Evolutionary conservation across 2,113 vertebrate species (phyloP), one percentile per base, ranked within the genome.

Genomic region (Trachemys scripta): DNA sequence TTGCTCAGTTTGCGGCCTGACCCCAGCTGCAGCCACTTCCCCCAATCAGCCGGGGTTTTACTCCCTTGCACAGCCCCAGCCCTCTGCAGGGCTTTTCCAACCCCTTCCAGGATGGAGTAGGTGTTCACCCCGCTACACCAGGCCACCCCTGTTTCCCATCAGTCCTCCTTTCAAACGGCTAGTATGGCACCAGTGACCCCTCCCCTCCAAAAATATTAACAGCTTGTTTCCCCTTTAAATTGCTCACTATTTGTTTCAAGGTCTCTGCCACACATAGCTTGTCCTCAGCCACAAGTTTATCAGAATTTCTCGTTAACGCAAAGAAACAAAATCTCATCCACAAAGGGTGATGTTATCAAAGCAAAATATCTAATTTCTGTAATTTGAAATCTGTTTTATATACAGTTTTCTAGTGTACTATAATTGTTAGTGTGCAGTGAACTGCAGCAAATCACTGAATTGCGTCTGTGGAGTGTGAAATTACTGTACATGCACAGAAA

Each of bases 271-370:
- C 24, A 87, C 75, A 6, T 49, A 57, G n/a, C 35, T 51, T 47
- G 42, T 62, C 16, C 0, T 0, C 1, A 1, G 4, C 16, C 13
- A 81, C 35, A 85, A 50, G 42, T 10, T 42, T 76, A 80, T n/a
- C 84, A 91, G 62, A 87, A 87, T 11, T 51, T 53, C 12, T 8
- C 5, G 2, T 47, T 84, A 84, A 69, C 3, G 42, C n/a, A 57
- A 72, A 42, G 19, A 10, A 59, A 72, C 17, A n/a, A 38, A 72
- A 72, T 38, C 11, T 29, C 22, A 84, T 75, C 24, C 2, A 45
- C 69, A 29, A 75, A 84, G 69, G 1, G 54, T 12, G 20, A n/a
- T 22, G 38, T 0, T 0, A 10, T 29, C 6, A 47, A 79, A 45
- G 75, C 42, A 25, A 47, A 45, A 47, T 25, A 25, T 13, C 19